phyloP scores from a whole-genome alignment of 2,113 vertebrate species.

The Xyliphius kryptos region DNA sequence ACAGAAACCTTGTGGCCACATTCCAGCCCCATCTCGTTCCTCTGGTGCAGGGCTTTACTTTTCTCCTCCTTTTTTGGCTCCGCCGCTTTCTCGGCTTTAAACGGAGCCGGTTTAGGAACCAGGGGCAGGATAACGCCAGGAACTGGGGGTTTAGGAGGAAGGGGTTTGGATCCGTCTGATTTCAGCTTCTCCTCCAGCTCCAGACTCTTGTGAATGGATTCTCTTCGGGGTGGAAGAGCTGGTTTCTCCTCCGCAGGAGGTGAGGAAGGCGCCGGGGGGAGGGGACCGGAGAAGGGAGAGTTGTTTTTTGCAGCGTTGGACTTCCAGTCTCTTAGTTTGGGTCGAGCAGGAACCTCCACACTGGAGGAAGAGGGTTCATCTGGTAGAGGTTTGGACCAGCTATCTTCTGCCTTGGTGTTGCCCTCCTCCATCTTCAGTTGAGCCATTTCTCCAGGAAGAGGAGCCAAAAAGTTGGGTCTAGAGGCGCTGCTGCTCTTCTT shows the following conservation, averaged over 20 bases:
- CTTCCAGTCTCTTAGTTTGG: constrained; percentile 84
- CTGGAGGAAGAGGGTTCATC: constrained; percentile 70
- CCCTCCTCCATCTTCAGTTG: constrained; percentile 71
- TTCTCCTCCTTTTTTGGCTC: constrained; percentile 87
- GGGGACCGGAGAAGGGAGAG: constrained; percentile 39
- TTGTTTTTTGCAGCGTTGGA: constrained; percentile 57
- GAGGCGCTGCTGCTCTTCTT: constrained; percentile 91
- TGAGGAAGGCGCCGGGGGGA: constrained; percentile 63
- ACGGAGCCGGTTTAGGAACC: constrained; percentile 64
- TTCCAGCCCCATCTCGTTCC: constrained; percentile 93
- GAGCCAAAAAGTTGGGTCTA: constrained; percentile 89
- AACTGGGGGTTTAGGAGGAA: constrained; percentile 77
- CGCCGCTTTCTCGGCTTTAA: constrained; percentile 69
- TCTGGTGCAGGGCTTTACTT: constrained; percentile 78
- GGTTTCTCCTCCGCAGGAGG: constrained; percentile 84
- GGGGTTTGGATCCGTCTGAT: constrained; percentile 64
- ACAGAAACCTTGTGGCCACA: constrained; percentile 88
- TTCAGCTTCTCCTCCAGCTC: constrained; percentile 78
- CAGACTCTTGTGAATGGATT: constrained; percentile 87
- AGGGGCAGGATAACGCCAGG: constrained; percentile 76
- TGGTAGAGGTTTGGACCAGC: constrained; percentile 80
- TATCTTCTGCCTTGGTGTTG: constrained; percentile 54
- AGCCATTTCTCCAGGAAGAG: constrained; percentile 80
- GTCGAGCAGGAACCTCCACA: constrained; percentile 62
- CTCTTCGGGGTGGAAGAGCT: constrained; percentile 84